These are phyloP conservation scores for Lapara coniferarum DNA, from an alignment of 2,888 invertebrate species.

Conservation along the genomic window DNA sequence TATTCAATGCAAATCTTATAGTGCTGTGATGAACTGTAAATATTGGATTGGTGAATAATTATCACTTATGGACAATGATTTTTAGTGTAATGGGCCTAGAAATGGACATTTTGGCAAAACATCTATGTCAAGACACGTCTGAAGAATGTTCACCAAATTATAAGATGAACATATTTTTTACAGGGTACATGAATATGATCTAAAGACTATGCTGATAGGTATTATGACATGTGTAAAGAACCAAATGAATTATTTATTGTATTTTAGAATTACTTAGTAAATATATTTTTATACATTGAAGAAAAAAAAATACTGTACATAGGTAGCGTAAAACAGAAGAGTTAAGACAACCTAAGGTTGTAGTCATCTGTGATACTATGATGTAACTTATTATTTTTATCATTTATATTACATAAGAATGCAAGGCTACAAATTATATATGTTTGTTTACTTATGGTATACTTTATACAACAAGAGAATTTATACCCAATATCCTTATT, in stretches of 20 bases:
- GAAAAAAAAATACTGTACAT: neutral
- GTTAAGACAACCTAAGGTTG: conserved; percentile 19
- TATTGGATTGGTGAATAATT: conserved; percentile 47
- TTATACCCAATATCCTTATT: neutral
- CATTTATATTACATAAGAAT: neutral
- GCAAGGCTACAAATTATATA: neutral
- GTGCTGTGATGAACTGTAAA: conserved; percentile 59
- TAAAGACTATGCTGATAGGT: conserved; percentile 3
- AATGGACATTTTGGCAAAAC: conserved; percentile 21
- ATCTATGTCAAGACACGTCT: conserved; percentile 19
- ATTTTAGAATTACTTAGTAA: neutral
- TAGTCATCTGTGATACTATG: conserved; percentile 35
- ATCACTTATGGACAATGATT: conserved; percentile 20
- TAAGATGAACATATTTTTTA: conserved; percentile 21
- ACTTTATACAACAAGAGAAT: neutral
- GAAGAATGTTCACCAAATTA: conserved; percentile 29
- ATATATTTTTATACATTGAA: neutral
- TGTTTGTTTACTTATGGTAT: conserved; percentile 15
- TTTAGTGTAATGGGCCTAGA: conserved; percentile 31
- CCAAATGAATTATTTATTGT: conserved; percentile 15
- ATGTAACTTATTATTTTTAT: conserved; percentile 14
- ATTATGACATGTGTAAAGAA: conserved; percentile 1
- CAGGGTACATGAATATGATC: conserved; percentile 28
- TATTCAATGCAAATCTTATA: conserved; percentile 74
- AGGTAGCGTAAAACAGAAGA: neutral